Evolutionary conservation across 2,113 vertebrate genomes (phyloP).

Genomic region (Rhinopomastus cyanomelas): DNA sequence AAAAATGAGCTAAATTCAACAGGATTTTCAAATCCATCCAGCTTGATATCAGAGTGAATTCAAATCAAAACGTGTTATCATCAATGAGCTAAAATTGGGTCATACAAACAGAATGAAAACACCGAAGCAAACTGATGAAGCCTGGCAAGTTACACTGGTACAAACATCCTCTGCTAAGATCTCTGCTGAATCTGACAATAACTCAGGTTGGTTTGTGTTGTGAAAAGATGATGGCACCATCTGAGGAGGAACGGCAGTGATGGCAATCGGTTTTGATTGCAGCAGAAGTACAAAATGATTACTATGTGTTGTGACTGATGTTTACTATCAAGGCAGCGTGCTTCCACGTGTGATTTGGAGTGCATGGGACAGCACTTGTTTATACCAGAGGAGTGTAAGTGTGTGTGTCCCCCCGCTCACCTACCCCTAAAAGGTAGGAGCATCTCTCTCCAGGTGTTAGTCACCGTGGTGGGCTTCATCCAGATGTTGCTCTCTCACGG

Average conservation of each 20-base stretch:
- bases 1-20: slow-evolving; percentile 67
- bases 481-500: too few species aligned
- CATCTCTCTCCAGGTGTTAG: neutral
- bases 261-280: neutral
- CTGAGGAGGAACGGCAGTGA: neutral
- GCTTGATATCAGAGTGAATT: slow-evolving; percentile 62
- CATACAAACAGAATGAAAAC: slow-evolving; percentile 61
- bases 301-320: neutral
- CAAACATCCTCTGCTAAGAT: slow-evolving; percentile 39
- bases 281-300: neutral
- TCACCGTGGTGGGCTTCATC: neutral
- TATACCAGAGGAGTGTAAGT: neutral
- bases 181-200: slow-evolving; percentile 43
- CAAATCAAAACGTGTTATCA: slow-evolving; percentile 68
- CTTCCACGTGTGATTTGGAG: neutral
- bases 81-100: slow-evolving; percentile 66
- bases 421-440: neutral
- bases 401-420: too few species aligned
- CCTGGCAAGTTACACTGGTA: slow-evolving; percentile 48
- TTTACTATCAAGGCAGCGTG: neutral
- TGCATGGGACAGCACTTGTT: neutral
- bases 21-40: slow-evolving; percentile 61
- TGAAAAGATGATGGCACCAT: neutral
- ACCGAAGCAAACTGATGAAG: slow-evolving; percentile 37
- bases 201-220: neutral